Base-by-base conservation (phyloP, 2,113 vertebrate genomes). In the Polyodon spathula region DNA sequence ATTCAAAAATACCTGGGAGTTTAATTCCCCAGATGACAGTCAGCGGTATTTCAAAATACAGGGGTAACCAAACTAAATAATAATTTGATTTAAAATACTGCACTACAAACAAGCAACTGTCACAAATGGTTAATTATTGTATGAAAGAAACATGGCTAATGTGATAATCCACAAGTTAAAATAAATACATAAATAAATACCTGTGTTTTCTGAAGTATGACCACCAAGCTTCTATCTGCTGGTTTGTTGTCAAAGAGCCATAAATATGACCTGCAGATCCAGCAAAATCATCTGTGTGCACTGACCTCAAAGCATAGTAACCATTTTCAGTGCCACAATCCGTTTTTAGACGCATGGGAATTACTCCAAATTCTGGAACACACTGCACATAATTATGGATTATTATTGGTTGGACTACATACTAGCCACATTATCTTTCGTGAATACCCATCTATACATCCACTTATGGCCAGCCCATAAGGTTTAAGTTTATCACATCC, bases 321-420 rank as follows among this genome's bases (percentile, higher is more conserved):
- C 63, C 58, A 61, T 66, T 68, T 62, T 68, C 70, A 37, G 65
- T 67, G 15, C 68, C 62, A 53, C 62, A 71, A 40, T 63, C 62
- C 27, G 59, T 65, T 46, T 42, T 39, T 54, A 65, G 63, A 37
- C 38, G 37, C 68, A 54, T 64, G 61, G 63, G 63, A 58, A 59
- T 6, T 6, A 70, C 50, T 16, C 54, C 61, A 59, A 42, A 58
- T 42, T 66, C 56, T 41, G 40, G 17, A 37, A 66, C 42, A 62
- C 56, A 66, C 38, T 59, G n/a, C 37, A 59, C 12, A 44, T 59
- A 59, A 53, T 66, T 10, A 16, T 40, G 37, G 39, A 52, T 41
- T 59, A 55, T 60, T n/a, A 66, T 40, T 16, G n/a, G 41, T 51
- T 53, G 52, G 43, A 39, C 60, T 42, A 48, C 61, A 54, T 15